phyloP scores from a whole-genome alignment of 2,888 invertebrate genomes.

The Arenicola marina region DNA sequence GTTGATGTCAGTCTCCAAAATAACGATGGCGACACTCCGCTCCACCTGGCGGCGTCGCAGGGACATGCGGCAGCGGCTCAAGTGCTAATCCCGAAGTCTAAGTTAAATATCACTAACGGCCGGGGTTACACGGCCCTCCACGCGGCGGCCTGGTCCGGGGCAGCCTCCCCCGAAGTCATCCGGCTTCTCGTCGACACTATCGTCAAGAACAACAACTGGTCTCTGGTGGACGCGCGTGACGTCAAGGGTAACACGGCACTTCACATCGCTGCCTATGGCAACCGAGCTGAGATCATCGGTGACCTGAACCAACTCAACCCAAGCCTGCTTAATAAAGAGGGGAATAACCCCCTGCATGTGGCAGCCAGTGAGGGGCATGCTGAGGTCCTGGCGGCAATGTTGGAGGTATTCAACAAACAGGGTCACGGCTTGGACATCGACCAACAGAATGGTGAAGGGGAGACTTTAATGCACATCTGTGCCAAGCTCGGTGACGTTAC shows the following conservation, averaged over 20 bases:
- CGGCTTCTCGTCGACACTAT: conserved; percentile 46
- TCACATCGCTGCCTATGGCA: conserved; percentile 48
- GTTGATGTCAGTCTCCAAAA: conserved; percentile 43
- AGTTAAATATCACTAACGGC: conserved; percentile 46
- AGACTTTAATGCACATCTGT: conserved; percentile 20
- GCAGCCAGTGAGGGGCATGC: conserved; percentile 17
- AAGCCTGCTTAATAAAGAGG: conserved; percentile 18
- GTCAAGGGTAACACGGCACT: conserved; percentile 51
- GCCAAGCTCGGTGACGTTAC: conserved; percentile 13
- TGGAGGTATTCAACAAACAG: conserved; percentile 19
- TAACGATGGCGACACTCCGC: conserved; percentile 49
- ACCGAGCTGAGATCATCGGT: conserved; percentile 20
- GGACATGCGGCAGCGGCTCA: conserved; percentile 44
- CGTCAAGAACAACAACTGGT: conserved; percentile 55
- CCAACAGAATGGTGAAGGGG: conserved; percentile 16
- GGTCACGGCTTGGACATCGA: conserved; percentile 19
- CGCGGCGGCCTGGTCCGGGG: conserved; percentile 40
- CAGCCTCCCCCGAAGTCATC: conserved; percentile 40
- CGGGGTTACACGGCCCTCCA: conserved; percentile 51
- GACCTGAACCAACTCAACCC: conserved; percentile 22
- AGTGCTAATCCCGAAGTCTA: conserved; percentile 45
- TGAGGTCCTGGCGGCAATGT: conserved; percentile 10
- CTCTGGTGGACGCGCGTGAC: conserved; percentile 51
- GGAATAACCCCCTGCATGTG: conserved; percentile 24
- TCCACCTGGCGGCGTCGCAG: conserved; percentile 52